Base-by-base conservation (phyloP, 2,797 vertebrate genomes). In the Apodemus agrarius region DNA sequence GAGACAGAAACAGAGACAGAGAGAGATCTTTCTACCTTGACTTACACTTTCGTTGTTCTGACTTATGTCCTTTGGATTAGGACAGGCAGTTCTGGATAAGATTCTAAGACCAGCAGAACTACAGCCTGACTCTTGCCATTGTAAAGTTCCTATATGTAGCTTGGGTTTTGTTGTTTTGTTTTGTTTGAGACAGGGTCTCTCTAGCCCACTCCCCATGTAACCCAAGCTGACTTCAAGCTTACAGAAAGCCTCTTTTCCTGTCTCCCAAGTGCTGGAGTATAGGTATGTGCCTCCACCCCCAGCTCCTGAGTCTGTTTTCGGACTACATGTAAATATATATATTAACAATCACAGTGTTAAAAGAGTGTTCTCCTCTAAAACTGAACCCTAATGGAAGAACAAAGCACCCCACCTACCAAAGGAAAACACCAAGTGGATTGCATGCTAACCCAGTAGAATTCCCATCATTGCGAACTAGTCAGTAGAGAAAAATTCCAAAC, bases 401-500 rank as follows among this genome's bases (percentile, higher is more conserved):
- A n/a, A 7, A 93, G 72, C 34, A 54, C 3, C 49, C 40, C 91
- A 65, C 84, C 7, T 81, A 92, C 19, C 8, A 34, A 40, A 85
- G n/a, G 61, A 31, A 59, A 43, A 72, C 19, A 86, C 57, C 43
- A 57, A 84, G 46, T 76, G 59, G 78, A 75, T 40, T 83, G 21
- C 34, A 75, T 89, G 61, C 46, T 90, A 63, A 79, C 26, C 63
- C 76, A 89, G 65, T 14, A 96, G 74, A 46, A 87, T 85, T 94
- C 49, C 43, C 49, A 74, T 46, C 34, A 78, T 3, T 59, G 65
- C 54, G 84, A 78, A 83, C 89, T 90, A 49, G 69, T 84, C 37
- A 83, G 3, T 17, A 40, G 11, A 43, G 67, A 97, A 94, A 93
- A 85, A 84, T 78, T 91, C 63, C 81, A 93, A 43, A 57, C 79